Conservation (phyloP, 1,140 invertebrate genomes). For the Drosophila watanabei region DNA sequence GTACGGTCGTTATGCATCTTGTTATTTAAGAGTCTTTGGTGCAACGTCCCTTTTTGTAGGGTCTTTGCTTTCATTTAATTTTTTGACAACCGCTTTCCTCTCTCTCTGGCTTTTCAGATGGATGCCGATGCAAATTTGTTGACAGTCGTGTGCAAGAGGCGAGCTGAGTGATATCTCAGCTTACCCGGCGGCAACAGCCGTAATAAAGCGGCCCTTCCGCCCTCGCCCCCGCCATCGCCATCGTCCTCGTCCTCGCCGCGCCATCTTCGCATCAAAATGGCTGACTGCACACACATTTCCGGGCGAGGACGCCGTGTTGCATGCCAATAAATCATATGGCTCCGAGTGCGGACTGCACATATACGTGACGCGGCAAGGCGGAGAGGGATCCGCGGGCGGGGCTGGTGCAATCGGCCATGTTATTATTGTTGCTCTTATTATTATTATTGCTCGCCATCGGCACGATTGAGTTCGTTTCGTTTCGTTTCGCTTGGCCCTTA, state of each 20-base stretch:
- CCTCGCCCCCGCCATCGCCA: neutral
- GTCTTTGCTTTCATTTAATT: constrained; percentile 6
- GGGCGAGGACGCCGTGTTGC: constrained; percentile 69
- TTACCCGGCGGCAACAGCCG: constrained; percentile 29
- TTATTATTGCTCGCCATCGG: too few relatives aligned
- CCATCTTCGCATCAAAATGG: constrained; percentile 50
- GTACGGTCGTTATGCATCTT: neutral
- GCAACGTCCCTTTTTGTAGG: too few relatives aligned
- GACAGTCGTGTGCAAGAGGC: constrained; percentile 42
- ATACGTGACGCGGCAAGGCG: constrained; percentile 6
- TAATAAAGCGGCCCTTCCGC: constrained; percentile 36
- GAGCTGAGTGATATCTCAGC: constrained; percentile 53
- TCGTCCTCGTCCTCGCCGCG: neutral
- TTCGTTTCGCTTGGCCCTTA: constrained; percentile 62
- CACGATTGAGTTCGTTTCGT: too few relatives aligned
- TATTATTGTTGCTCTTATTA: too few relatives aligned
- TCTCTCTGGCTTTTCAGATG: constrained; percentile 17
- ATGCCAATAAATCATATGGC: constrained; percentile 82
- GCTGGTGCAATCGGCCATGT: too few relatives aligned
- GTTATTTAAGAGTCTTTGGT: neutral
- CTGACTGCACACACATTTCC: constrained; percentile 61
- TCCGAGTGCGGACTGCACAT: constrained; percentile 45
- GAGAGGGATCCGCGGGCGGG: constrained; percentile 42
- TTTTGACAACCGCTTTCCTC: constrained; percentile 2
- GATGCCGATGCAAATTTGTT: constrained; percentile 51